Conservation (phyloP, 2,797 vertebrate species). For the Anisognathus igniventris region DNA sequence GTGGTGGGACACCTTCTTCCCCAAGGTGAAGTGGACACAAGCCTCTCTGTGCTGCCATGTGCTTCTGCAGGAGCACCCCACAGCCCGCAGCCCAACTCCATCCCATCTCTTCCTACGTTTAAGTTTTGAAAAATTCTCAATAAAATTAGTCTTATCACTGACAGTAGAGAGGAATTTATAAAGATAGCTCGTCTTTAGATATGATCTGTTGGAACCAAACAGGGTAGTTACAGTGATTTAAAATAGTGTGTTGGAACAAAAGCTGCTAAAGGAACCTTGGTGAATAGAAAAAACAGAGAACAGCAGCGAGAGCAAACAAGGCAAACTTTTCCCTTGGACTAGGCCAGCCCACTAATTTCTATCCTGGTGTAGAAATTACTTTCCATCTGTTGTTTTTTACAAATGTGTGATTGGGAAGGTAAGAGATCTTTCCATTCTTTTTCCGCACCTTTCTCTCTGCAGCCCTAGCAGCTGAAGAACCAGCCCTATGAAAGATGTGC, state of each 20-base stretch:
- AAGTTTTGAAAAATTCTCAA: neutral
- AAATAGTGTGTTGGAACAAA: neutral
- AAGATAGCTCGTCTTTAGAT: neutral
- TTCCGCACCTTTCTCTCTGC: neutral
- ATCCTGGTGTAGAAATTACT: neutral
- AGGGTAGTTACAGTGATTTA: neutral
- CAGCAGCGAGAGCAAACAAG: neutral
- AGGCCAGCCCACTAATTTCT: neutral
- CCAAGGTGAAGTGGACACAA: no score
- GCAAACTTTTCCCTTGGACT: neutral
- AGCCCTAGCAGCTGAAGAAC: fast-evolving
- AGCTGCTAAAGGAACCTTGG: neutral
- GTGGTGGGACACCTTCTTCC: fast-evolving
- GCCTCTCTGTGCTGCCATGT: neutral
- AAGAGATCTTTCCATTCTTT: neutral
- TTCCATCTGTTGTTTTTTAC: neutral
- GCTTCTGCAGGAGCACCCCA: neutral
- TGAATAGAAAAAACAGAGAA: neutral
- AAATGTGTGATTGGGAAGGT: neutral
- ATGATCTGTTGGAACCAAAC: neutral
- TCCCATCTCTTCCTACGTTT: neutral
- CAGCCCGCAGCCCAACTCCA: fast-evolving
- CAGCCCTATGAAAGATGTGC: neutral
- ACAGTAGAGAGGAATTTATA: neutral
- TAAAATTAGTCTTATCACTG: neutral